Percentiles rank a stretch among this genome's conserved stretches.
phyloP scores from a whole-genome alignment of 2,113 vertebrate genomes.

The Oxyruncus cristatus region DNA sequence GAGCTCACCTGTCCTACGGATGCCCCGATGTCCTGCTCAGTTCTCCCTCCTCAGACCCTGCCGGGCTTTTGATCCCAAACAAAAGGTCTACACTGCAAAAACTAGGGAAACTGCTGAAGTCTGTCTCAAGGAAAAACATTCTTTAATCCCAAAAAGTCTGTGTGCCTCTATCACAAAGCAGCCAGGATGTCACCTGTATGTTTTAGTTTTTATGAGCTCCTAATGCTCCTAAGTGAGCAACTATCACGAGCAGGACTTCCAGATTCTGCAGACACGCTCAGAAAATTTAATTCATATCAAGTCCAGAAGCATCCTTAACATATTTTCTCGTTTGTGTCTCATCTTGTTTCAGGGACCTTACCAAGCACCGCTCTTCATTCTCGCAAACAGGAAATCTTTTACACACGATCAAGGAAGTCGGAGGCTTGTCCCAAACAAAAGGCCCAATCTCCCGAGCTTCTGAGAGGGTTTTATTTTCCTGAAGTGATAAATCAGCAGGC shows the following conservation, averaged over 20 bases:
- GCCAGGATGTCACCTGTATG: too few relatives aligned
- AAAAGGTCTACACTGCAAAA: not conserved
- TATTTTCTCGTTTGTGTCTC: not conserved
- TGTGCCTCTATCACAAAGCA: not conserved
- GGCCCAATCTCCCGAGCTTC: slow-evolving; percentile 6
- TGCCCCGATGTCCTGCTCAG: rapidly evolving
- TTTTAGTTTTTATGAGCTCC: not conserved
- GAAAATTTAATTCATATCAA: not conserved
- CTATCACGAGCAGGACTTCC: not conserved
- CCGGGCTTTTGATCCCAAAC: not conserved
- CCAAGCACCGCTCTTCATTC: not conserved
- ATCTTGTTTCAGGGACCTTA: not conserved
- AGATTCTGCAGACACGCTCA: not conserved
- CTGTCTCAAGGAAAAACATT: not conserved
- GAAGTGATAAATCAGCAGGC: slow-evolving; percentile 47
- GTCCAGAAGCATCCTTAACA: not conserved
- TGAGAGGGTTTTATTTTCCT: slow-evolving; percentile 48
- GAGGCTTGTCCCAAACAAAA: slow-evolving; percentile 52
- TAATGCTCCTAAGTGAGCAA: not conserved
- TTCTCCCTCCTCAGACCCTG: not conserved
- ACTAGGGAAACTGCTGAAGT: not conserved
- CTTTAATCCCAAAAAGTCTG: not conserved
- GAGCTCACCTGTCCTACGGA: rapidly evolving
- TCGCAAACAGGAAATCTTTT: slow-evolving; percentile 54
- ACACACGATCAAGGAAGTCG: slow-evolving; percentile 17